Conservation (phyloP, 2,113 vertebrate genomes). For the Takifugu bimaculatus region DNA sequence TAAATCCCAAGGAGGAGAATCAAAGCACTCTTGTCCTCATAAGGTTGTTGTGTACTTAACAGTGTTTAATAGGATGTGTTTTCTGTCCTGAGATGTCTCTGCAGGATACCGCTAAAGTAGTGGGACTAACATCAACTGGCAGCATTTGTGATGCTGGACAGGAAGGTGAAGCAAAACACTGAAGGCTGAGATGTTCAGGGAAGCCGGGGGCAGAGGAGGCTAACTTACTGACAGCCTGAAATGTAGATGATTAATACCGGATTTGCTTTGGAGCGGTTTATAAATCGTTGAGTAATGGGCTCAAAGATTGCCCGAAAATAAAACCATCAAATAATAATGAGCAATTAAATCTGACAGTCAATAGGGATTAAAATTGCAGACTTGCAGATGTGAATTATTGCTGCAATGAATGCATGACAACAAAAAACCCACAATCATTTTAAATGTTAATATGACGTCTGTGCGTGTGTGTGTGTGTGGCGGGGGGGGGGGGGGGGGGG, state of each 20-base stretch:
- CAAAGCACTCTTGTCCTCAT: constrained; percentile 59
- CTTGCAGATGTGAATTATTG: too few relatives aligned
- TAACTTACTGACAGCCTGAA: constrained; percentile 18
- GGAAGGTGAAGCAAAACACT: constrained; percentile 55
- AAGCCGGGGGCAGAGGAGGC: constrained; percentile 34
- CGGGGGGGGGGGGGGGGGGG: too few relatives aligned
- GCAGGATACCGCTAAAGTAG: constrained; percentile 60
- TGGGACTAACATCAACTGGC: constrained; percentile 68
- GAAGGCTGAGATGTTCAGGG: constrained; percentile 43
- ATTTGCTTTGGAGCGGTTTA: background rate
- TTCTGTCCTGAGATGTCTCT: constrained; percentile 61
- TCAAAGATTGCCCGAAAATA: background rate
- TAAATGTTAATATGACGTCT: too few relatives aligned
- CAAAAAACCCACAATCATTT: too few relatives aligned
- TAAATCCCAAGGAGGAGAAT: constrained; percentile 41
- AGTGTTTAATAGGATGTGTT: constrained; percentile 71
- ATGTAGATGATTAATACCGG: constrained; percentile 3
- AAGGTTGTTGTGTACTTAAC: constrained; percentile 62
- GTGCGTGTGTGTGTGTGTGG: too few relatives aligned
- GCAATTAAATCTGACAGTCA: too few relatives aligned
- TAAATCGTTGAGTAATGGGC: background rate
- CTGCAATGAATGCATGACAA: too few relatives aligned
- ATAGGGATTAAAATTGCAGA: too few relatives aligned
- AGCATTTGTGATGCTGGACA: constrained; percentile 62
- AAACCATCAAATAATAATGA: too few relatives aligned